Conservation (phyloP, 2,888 invertebrate genomes). For the Phyto melanocephala region DNA sequence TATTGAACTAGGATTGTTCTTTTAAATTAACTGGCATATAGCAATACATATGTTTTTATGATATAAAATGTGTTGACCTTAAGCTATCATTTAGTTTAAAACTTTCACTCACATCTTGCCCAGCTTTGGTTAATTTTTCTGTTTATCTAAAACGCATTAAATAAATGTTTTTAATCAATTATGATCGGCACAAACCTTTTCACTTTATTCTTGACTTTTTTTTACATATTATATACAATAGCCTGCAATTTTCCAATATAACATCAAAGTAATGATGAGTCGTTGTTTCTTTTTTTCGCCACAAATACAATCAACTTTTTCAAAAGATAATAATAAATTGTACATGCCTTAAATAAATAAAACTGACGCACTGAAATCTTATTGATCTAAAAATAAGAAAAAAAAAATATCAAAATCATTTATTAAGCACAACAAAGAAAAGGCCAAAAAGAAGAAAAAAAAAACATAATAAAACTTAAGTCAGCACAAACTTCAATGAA, state of each 20-base stretch:
- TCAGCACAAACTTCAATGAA: neutral
- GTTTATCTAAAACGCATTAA: too few relatives aligned
- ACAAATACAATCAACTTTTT: neutral
- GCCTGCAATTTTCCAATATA: neutral
- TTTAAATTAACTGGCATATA: too few relatives aligned
- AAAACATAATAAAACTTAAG: neutral
- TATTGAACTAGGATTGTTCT: too few relatives aligned
- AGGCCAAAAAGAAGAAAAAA: neutral
- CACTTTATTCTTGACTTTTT: neutral
- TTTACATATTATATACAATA: neutral
- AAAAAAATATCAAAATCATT: neutral
- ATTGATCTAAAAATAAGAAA: neutral
- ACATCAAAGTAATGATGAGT: neutral
- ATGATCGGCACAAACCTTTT: neutral
- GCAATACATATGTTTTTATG: too few relatives aligned
- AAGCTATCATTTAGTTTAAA: too few relatives aligned
- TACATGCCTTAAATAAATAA: neutral
- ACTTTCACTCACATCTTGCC: too few relatives aligned
- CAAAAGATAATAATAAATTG: neutral
- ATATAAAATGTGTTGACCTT: too few relatives aligned
- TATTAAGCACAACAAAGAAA: neutral
- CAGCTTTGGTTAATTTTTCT: too few relatives aligned
- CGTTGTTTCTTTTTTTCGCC: too few relatives aligned
- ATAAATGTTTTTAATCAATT: neutral
- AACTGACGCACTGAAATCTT: neutral